A percentile compares a stretch with the other conserved stretches of the same genome.
phyloP scores from a whole-genome alignment of 2,113 vertebrate genomes.

The Nothobranchius furzeri region DNA sequence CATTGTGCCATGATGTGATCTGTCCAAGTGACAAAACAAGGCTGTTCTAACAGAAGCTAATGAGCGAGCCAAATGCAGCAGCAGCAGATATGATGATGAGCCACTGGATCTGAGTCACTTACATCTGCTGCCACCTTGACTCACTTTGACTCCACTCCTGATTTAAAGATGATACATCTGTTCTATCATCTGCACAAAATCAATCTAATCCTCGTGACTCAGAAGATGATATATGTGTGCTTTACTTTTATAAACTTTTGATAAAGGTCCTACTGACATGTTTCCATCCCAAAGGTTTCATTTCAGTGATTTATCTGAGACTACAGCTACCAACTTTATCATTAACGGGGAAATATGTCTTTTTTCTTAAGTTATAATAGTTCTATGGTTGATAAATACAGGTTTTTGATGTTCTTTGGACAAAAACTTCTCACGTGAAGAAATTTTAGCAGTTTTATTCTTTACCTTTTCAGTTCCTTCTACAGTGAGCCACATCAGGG shows the following conservation, averaged over 20 bases:
- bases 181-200: conserved; percentile 4
- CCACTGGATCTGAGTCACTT: conserved; percentile 51
- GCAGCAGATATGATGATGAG: conserved; percentile 46
- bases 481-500: too few relatives aligned
- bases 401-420: too few relatives aligned
- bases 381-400: too few relatives aligned
- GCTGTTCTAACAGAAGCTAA: conserved; percentile 42
- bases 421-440: too few relatives aligned
- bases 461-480: too few relatives aligned
- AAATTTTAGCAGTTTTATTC: too few relatives aligned
- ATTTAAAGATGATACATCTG: conserved; percentile 19
- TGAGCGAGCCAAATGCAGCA: conserved; percentile 46
- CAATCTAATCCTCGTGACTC: neutral
- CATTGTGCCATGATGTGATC: conserved; percentile 21
- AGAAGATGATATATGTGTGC: neutral
- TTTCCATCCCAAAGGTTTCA: neutral
- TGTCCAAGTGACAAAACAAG: conserved; percentile 25
- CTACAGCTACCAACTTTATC: too few relatives aligned
- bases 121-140: conserved; percentile 32
- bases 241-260: neutral
- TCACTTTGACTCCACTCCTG: conserved; percentile 26
- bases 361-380: too few relatives aligned
- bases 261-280: neutral
- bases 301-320: neutral
- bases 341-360: too few relatives aligned